Base-by-base conservation (phyloP, 1,140 invertebrate species). In the Euborellia annulipes region DNA sequence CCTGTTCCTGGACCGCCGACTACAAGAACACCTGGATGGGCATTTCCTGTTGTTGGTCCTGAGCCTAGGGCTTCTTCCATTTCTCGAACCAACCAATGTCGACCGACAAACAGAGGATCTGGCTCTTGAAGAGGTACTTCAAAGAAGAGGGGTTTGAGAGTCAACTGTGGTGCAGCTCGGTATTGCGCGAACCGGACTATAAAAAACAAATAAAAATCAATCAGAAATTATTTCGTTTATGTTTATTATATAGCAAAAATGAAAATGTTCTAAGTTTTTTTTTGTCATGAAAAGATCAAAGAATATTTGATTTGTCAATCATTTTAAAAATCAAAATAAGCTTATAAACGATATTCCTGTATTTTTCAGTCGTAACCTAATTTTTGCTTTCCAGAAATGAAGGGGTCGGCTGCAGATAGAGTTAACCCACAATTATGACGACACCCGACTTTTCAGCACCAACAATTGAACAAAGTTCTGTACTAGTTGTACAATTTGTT, bases 91-190 rank as follows among this genome's bases (percentile, higher is more conserved):
- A 94, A 63, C 88, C 89, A 93, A 32, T 89, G 80, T 44, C 90
- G 68, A 8, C 90, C 89, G n/a, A 87, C 66, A 62, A 91, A 93
- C 2, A 78, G 64, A 1, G 78, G 79, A 55, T 85, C 78, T 2
- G 70, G 70, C 54, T 90, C 83, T 52, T 83, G 75, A 11, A 85
- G 71, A 6, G 90, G 89, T 6, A 95, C 87, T 67, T 94, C 89
- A 62, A 94, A 94, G 62, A 87, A 88, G 17, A 94, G 64, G 0
- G 89, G 89, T 58, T 85, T 85, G 41, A 95, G 58, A 2, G 82
- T 82, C 30, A 92, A 63, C 58, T 89, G 85, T 9, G 64, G 62
- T 13, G 72, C 71, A 2, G 67, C 64, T 48, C 76, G 72, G 54
- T 82, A 82, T 46, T 78, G 75, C 3, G 74, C 69, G 52, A 81